Evolutionary conservation across 2,888 invertebrate species (phyloP), one percentile per base, ranked within the genome.

Genomic region (Merodon equestris): DNA sequence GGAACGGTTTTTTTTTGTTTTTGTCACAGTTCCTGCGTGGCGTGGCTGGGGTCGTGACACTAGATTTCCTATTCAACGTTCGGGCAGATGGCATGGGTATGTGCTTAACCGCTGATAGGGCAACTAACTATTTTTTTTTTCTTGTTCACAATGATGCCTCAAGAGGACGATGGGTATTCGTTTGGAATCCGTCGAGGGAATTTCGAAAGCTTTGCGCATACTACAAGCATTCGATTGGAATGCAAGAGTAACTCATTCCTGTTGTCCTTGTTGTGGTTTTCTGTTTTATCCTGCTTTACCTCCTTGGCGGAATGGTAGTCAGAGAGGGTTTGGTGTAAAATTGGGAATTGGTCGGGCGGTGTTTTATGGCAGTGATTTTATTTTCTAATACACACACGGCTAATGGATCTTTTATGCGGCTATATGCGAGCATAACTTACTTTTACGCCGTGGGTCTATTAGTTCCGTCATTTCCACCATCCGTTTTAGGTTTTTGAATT

Each of bases 381-480:
- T 77, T 77, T 58, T 63, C 53, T 53, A 63, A 72, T 66, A 61
- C 67, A 61, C 40, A 60, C 57, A 51, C 61, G 56, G 47, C 72
- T 73, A 77, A 77, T 77, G 77, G 77, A 77, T 77, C 66, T 73
- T 77, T 77, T 77, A 77, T 77, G 67, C 48, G 67, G 61, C 72
- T 72, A 68, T 53, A 73, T 61, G 57, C 51, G 45, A 67, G 67
- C 57, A 57, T 60, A 67, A 73, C 57, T 72, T 72, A 77, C 72
- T 72, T 73, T 50, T 53, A 58, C 67, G 67, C 63, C 50, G 42
- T 63, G 61, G 77, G 77, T 67, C 67, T 77, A 77, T 77, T 77
- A 77, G 72, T 77, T 77, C 73, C 63, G 27, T 27, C 3, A 27
- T 27, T n/a, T 27, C 27, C 27, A 27, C 27, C 7, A 27, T 27